Evolutionary conservation across 2,113 vertebrate species (phyloP).

Genomic region (Probosciger aterrimus): DNA sequence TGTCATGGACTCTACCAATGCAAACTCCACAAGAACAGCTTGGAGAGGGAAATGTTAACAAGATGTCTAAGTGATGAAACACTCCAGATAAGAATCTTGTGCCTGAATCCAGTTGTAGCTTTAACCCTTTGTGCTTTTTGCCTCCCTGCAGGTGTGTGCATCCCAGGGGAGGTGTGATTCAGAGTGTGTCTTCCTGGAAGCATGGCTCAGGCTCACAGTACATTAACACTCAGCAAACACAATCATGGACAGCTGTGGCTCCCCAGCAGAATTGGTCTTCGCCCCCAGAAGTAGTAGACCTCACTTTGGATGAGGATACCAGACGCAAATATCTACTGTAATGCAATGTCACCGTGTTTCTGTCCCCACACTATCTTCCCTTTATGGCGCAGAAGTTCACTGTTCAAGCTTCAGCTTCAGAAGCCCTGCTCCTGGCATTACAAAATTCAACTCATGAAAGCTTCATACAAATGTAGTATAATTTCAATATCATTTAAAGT

Average conservation of each 20-base stretch:
- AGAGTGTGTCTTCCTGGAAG: constrained; percentile 93
- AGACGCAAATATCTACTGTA: constrained; percentile 94
- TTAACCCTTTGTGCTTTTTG: not conserved
- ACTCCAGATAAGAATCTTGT: accelerated
- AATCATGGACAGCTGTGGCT: constrained; percentile 86
- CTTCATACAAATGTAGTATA: constrained; percentile 16
- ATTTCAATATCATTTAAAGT: not conserved
- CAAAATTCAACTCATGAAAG: constrained; percentile 49
- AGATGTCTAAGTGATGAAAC: accelerated
- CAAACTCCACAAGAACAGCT: not conserved
- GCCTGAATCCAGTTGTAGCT: not conserved
- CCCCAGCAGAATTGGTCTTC: constrained; percentile 91
- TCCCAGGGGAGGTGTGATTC: constrained; percentile 92
- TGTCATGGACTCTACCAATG: accelerated
- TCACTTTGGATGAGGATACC: constrained; percentile 93
- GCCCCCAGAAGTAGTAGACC: constrained; percentile 93
- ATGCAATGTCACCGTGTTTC: constrained; percentile 75
- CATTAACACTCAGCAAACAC: constrained; percentile 76
- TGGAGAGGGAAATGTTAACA: not conserved
- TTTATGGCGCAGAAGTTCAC: constrained; percentile 56
- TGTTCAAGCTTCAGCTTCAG: constrained; percentile 63
- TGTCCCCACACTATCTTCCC: not conserved
- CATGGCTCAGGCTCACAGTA: constrained; percentile 77
- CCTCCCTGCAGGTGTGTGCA: constrained; percentile 80
- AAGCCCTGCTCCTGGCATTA: constrained; percentile 65